Base-by-base conservation (phyloP, 2,888 invertebrate species). In the Bimastos eiseni region DNA sequence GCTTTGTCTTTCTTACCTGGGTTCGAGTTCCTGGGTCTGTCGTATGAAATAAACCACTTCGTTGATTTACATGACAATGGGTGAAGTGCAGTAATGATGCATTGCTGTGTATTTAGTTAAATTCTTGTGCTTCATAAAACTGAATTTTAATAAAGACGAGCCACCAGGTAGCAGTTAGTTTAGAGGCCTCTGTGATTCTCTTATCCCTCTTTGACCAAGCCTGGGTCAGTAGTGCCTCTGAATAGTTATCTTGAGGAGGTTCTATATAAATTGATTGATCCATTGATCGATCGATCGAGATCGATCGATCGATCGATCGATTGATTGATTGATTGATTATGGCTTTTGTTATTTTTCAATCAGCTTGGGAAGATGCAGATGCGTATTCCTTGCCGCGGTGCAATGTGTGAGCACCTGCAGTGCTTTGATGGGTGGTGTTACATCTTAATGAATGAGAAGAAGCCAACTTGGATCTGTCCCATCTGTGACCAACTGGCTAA, bases 381-480 rank as follows among this genome's bases (percentile, higher is more conserved):
- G n/a, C 70, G 11, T 6, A 70, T 70, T 70, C 70, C 70, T 8
- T 70, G 70, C n/a, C 70, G 70, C n/a, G 70, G 30, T 70, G 30
- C 70, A n/a, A n/a, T 8, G 0, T 70, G 70, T 70, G 70, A 70
- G 70, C 70, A 70, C n/a, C n/a, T 70, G 70, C 70, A 70, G 70
- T 70, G 70, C 70, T 70, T 70, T 17, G 70, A 70, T 70, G 70
- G 70, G n/a, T 70, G 70, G 70, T 4, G 11, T 17, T 70, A 70
- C 70, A 70, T 70, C 70, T 70, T 70, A 70, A 70, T 70, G 70
- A 70, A 70, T n/a, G 70, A 70, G 70, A 70, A 70, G 70, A 70
- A 70, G 70, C 70, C 70, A 70, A 70, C 70, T n/a, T 70, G 70
- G 70, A 70, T 70, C 70, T 70, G 70, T 70, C 70, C 70, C 8